A percentile compares a stretch with the other conserved stretches of the same genome.
Conservation (phyloP, 1,140 invertebrate genomes). For the Parapsyche elsis region DNA sequence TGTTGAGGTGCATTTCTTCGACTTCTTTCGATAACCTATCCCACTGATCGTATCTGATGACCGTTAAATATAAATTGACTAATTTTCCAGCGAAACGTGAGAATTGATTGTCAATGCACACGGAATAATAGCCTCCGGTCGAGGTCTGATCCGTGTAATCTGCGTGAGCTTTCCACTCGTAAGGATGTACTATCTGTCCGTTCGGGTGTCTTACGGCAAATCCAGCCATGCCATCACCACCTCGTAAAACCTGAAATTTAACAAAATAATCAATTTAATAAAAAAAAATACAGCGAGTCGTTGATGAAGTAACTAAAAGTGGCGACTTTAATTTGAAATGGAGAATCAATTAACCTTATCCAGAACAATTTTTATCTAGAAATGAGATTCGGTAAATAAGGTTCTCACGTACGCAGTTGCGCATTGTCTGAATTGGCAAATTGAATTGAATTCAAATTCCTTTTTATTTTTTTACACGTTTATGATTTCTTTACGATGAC, state of each 20-base stretch:
- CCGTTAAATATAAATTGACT: conserved; percentile 93
- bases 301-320: conserved; percentile 22
- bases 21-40: conserved; percentile 91
- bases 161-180: conserved; percentile 86
- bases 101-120: conserved; percentile 96
- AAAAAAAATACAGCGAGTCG: background rate
- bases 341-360: no score
- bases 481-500: no score
- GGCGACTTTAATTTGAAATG: conserved; percentile 48
- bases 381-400: no score
- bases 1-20: conserved; percentile 86
- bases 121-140: conserved; percentile 87
- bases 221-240: conserved; percentile 92
- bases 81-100: conserved; percentile 92
- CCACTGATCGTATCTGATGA: conserved; percentile 95
- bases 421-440: no score
- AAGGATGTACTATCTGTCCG: conserved; percentile 86
- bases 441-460: no score
- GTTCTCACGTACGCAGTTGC: no score
- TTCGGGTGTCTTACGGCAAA: conserved; percentile 89
- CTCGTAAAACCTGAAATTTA: conserved; percentile 79
- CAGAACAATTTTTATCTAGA: no score
- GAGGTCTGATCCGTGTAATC: conserved; percentile 88
- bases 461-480: no score
- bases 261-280: conserved; percentile 23